Percentiles rank a stretch among this genome's conserved stretches.
Evolutionary conservation across 2,797 vertebrate genomes (phyloP).

Genomic region (Enteromius trimaculatus): DNA sequence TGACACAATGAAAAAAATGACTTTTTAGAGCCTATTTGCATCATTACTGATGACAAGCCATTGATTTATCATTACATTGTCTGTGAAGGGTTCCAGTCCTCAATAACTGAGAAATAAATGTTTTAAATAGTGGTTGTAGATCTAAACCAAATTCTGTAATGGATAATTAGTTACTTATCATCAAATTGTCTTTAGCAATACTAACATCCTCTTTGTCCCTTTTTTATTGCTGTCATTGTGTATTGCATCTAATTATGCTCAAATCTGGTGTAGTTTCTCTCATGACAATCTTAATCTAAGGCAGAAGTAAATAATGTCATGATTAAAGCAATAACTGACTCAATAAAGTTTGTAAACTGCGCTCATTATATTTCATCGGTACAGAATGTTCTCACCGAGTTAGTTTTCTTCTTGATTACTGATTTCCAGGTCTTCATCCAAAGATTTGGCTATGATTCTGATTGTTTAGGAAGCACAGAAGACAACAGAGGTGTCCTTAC

Average conservation of each 20-base stretch:
- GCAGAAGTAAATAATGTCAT: background rate
- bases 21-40: background rate
- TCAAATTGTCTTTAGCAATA: background rate
- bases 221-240: background rate
- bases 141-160: background rate
- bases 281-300: background rate
- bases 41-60: background rate
- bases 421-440: background rate
- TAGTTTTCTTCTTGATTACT: constrained; percentile 20
- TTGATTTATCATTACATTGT: background rate
- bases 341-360: background rate
- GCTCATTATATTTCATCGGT: background rate
- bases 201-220: background rate
- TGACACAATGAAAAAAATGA: background rate
- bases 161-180: background rate
- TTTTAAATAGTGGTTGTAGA: background rate
- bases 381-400: constrained; percentile 14
- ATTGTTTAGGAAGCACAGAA: constrained; percentile 14
- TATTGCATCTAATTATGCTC: background rate
- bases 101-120: background rate
- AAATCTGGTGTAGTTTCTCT: background rate
- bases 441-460: background rate
- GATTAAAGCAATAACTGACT: constrained; percentile 21
- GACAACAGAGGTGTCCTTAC: constrained; percentile 73
- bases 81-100: background rate